A percentile compares a stretch with the other conserved stretches of the same genome.
Evolutionary conservation across 2,888 invertebrate species (phyloP).

Genomic region (Epistrophe eligans): DNA sequence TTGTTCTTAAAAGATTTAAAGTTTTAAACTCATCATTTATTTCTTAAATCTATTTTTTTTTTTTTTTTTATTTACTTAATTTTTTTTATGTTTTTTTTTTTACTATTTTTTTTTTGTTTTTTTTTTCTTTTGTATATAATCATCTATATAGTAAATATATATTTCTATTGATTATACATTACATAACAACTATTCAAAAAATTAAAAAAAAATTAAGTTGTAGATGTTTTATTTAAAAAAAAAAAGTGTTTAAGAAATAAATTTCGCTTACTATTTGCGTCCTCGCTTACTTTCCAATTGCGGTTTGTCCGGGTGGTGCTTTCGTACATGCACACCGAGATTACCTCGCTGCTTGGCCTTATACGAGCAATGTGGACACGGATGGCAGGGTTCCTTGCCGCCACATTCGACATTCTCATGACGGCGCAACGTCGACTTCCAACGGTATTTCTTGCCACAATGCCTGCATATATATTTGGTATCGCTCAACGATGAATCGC

Average conservation of each 20-base stretch:
- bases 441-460: slow-evolving; percentile 93
- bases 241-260: neutral
- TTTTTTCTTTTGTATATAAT: slow-evolving; percentile 32
- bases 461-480: slow-evolving; percentile 91
- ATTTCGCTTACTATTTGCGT: slow-evolving; percentile 80
- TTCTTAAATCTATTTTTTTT: slow-evolving; percentile 50
- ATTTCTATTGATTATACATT: slow-evolving; percentile 52
- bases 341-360: slow-evolving; percentile 92
- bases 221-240: neutral
- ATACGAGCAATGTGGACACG: slow-evolving; percentile 91
- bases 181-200: slow-evolving; percentile 59
- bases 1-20: slow-evolving; percentile 13
- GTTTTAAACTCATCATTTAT: slow-evolving; percentile 54
- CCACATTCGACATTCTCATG: slow-evolving; percentile 94
- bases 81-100: slow-evolving; percentile 27
- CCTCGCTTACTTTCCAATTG: slow-evolving; percentile 83
- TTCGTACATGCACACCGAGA: slow-evolving; percentile 91
- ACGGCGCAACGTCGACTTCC: slow-evolving; percentile 92
- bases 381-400: slow-evolving; percentile 92
- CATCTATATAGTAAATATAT: slow-evolving; percentile 39
- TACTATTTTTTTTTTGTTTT: slow-evolving; percentile 8
- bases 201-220: slow-evolving; percentile 33
- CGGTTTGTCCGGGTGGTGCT: slow-evolving; percentile 87
- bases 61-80: slow-evolving; percentile 55
- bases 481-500: slow-evolving; percentile 83